These are phyloP conservation scores for Mus caroli DNA, from an alignment of 2,797 vertebrate species.

Conservation along the genomic window DNA sequence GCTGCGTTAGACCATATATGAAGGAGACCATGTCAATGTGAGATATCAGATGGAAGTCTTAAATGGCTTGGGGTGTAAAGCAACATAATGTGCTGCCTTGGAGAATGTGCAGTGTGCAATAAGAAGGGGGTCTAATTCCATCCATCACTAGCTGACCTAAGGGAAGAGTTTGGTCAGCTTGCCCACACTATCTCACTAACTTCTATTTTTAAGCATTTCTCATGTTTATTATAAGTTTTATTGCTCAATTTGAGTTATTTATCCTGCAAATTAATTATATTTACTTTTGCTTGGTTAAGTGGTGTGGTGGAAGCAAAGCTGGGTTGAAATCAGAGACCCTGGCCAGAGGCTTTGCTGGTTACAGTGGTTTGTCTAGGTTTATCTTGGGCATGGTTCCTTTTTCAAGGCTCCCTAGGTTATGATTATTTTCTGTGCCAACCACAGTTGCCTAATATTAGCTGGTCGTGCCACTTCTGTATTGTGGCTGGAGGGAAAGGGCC, in stretches of 20 bases:
- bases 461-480: slow-evolving; percentile 66
- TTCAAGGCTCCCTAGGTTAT: background rate
- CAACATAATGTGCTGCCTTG: background rate
- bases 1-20: background rate
- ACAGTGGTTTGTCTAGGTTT: slow-evolving; percentile 39
- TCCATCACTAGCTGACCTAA: background rate
- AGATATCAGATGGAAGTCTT: background rate
- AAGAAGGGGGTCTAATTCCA: background rate
- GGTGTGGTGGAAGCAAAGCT: slow-evolving; percentile 9
- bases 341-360: slow-evolving; percentile 3
- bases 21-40: background rate
- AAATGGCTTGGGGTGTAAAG: background rate
- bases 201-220: slow-evolving; percentile 16
- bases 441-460: slow-evolving; percentile 71
- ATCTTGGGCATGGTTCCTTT: slow-evolving; percentile 21
- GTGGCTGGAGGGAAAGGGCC: slow-evolving; percentile 26
- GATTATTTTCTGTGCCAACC: slow-evolving; percentile 48
- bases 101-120: background rate
- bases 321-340: slow-evolving; percentile 23
- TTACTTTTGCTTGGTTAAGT: slow-evolving; percentile 41
- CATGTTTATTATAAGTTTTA: background rate
- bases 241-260: slow-evolving; percentile 51
- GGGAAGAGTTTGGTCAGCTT: background rate
- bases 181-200: background rate
- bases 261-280: slow-evolving; percentile 59